A percentile compares a stretch with the other conserved stretches of the same genome.
Conservation (phyloP, 2,797 vertebrate genomes). For the Halcyon badia region DNA sequence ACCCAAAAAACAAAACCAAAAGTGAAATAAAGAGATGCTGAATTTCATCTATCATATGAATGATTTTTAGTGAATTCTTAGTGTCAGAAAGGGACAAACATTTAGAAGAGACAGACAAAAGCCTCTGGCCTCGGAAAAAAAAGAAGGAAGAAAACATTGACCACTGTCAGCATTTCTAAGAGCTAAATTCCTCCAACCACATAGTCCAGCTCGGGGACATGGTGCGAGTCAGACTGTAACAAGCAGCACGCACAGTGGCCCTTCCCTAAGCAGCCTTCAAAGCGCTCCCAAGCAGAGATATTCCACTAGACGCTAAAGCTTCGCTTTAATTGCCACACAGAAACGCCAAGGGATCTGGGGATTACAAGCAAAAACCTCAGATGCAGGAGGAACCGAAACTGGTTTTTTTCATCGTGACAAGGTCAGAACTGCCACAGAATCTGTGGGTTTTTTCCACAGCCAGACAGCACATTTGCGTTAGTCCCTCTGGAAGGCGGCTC, state of each 20-base stretch:
- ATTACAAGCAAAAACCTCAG: not conserved
- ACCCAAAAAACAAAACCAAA: too few species aligned
- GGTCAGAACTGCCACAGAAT: not conserved
- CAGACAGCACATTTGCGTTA: fast-evolving
- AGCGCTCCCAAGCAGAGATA: not conserved
- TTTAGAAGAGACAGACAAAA: not conserved
- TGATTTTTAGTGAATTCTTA: not conserved
- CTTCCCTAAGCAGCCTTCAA: not conserved
- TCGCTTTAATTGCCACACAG: not conserved
- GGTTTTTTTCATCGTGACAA: not conserved
- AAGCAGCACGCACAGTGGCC: not conserved
- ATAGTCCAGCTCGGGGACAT: not conserved
- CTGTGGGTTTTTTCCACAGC: fast-evolving
- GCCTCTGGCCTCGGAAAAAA: not conserved
- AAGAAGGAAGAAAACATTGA: not conserved
- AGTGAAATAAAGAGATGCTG: not conserved
- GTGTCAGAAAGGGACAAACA: not conserved
- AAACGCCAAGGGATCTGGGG: not conserved
- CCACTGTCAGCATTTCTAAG: not conserved
- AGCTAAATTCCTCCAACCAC: not conserved
- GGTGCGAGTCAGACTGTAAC: fast-evolving
- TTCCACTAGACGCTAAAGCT: not conserved
- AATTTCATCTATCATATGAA: not conserved
- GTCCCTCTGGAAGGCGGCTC: not conserved
- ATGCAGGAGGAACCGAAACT: fast-evolving